Evolutionary conservation across 2,113 vertebrate species (phyloP).

Genomic region (Ariopsis seemanni): DNA sequence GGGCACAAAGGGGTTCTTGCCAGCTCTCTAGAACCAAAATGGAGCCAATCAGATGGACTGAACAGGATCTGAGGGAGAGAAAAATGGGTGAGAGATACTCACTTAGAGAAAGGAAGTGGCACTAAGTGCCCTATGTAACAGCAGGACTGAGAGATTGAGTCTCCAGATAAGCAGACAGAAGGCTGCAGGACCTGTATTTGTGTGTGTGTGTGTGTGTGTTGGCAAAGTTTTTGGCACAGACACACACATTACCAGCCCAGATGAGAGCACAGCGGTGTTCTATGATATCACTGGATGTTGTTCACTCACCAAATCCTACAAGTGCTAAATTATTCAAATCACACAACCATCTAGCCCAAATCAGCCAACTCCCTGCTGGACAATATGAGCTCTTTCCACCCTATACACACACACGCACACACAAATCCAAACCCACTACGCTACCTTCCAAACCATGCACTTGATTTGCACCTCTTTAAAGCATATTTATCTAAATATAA

Average conservation of each 20-base stretch:
- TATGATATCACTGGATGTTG: slow-evolving; percentile 48
- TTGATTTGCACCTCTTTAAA: slow-evolving; percentile 40
- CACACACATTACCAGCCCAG: slow-evolving; percentile 31
- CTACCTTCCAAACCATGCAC: slow-evolving; percentile 1
- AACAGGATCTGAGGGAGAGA: slow-evolving; percentile 33
- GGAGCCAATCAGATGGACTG: slow-evolving; percentile 29
- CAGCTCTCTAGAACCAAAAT: slow-evolving; percentile 37
- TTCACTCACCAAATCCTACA: slow-evolving; percentile 48
- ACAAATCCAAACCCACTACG: background rate
- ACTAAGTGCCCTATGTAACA: slow-evolving; percentile 25
- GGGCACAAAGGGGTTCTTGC: slow-evolving; percentile 42
- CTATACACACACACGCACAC: slow-evolving; percentile 5
- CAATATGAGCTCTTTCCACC: slow-evolving; percentile 37
- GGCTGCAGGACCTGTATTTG: slow-evolving; percentile 26
- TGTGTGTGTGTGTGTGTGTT: slow-evolving; percentile 20
- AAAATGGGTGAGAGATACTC: slow-evolving; percentile 3
- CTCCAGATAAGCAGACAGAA: slow-evolving; percentile 36
- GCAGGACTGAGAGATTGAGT: slow-evolving; percentile 35
- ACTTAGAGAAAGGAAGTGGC: slow-evolving; percentile 38
- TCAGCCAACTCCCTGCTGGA: slow-evolving; percentile 39
- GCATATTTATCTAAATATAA: slow-evolving; percentile 34
- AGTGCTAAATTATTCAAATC: slow-evolving; percentile 57
- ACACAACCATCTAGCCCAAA: slow-evolving; percentile 42
- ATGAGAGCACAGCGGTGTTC: slow-evolving; percentile 47
- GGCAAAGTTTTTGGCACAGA: background rate